Evolutionary conservation across 2,888 invertebrate species (phyloP), one percentile per base, ranked within the genome.

Genomic region (Mesopsocus fuscifrons): DNA sequence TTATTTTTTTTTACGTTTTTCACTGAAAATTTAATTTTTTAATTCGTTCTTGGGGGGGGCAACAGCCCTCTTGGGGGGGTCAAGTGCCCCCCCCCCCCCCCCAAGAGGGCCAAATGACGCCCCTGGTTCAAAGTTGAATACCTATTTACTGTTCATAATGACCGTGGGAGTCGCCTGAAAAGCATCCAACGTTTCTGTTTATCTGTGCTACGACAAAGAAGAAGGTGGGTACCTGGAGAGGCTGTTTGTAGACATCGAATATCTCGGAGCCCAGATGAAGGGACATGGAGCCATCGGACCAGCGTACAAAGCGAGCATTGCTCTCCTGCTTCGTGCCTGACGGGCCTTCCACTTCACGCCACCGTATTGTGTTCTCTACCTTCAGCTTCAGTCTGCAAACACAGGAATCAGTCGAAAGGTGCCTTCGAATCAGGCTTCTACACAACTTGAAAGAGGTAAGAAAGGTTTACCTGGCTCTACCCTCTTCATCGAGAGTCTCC

Each of bases 201-300:
- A n/a, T n/a, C n/a, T n/a, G n/a, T n/a, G n/a, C n/a, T n/a, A n/a
- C n/a, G n/a, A n/a, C n/a, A n/a, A n/a, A n/a, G n/a, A n/a, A n/a
- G n/a, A n/a, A n/a, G n/a, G n/a, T n/a, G n/a, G n/a, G n/a, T n/a
- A 74, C 76, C 57, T 84, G 84, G 11, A 89, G 61, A 0, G 89
- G 87, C 59, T 94, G 92, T 51, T 84, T 83, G 59, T 95, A 91
- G 0, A 98, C 87, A 60, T 99, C 97, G 59, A 98, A 98, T 51
- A 97, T 89, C 68, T 98, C 98, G 23, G 84, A 81, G 18, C 98
- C 98, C 44, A 98, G 72, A 60, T 97, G 92, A 22, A 98, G 67
- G 11, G 95, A 94, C 76, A 94, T 82, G 52, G 91, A 92, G 20
- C 97, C 97, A 60, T 98, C 98, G 0, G 95, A 94, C 98, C 98